Evolutionary conservation across 2,113 vertebrate species (phyloP).

Genomic region (Paramisgurnus dabryanus): DNA sequence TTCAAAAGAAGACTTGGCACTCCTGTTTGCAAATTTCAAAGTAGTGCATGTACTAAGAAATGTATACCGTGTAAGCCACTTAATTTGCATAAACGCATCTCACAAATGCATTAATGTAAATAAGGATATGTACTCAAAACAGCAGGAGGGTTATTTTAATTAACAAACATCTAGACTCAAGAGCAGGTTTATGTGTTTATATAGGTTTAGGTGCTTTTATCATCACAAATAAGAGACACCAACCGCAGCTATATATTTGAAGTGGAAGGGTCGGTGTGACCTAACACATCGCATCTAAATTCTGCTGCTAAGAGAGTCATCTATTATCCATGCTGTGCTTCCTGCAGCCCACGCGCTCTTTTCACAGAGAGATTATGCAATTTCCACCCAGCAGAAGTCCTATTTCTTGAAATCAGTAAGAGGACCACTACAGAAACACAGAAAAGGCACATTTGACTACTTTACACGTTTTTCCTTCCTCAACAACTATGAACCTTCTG

Average conservation of each 20-base stretch:
- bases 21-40: slow-evolving; percentile 16
- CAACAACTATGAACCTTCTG: too few relatives aligned
- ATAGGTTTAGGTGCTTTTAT: not conserved
- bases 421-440: slow-evolving; percentile 29
- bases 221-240: slow-evolving; percentile 12
- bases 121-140: not conserved
- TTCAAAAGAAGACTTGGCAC: slow-evolving; percentile 24
- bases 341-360: slow-evolving; percentile 45
- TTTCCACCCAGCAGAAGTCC: slow-evolving; percentile 46
- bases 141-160: not conserved
- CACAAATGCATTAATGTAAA: too few relatives aligned
- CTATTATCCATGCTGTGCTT: slow-evolving; percentile 51
- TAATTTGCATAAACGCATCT: too few relatives aligned
- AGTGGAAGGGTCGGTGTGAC: slow-evolving; percentile 37
- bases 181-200: slow-evolving; percentile 11
- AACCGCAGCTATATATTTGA: slow-evolving; percentile 24
- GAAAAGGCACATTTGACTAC: not conserved
- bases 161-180: not conserved
- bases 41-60: too few relatives aligned
- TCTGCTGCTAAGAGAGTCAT: slow-evolving; percentile 49
- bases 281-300: slow-evolving; percentile 49
- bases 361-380: slow-evolving; percentile 52
- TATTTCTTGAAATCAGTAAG: slow-evolving; percentile 41
- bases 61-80: too few relatives aligned
- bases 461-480: too few relatives aligned